Evolutionary conservation across 2,113 vertebrate species (phyloP).

Genomic region (Heloderma charlesbogerti): DNA sequence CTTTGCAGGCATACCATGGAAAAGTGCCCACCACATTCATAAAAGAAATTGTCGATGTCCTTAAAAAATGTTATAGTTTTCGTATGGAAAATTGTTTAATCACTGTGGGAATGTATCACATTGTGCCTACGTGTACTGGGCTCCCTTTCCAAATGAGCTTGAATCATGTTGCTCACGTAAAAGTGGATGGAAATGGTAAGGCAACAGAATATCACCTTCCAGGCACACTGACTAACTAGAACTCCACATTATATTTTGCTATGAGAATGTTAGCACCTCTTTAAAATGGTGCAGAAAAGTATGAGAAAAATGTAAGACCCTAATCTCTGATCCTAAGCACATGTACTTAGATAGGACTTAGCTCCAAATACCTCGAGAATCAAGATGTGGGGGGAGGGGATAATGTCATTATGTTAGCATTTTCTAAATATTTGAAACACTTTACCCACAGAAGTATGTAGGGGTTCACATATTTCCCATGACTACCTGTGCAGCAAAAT

Average conservation of each 20-base stretch:
- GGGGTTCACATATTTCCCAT: too few relatives aligned
- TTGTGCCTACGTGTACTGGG: slow-evolving; percentile 64
- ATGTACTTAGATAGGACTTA: background rate
- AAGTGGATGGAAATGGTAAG: slow-evolving; percentile 57
- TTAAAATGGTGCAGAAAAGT: background rate
- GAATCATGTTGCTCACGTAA: slow-evolving; percentile 57
- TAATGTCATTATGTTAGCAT: background rate
- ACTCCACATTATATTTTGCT: background rate
- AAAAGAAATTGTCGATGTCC: slow-evolving; percentile 56
- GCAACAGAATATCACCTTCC: background rate
- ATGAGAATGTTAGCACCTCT: background rate
- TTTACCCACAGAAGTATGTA: background rate
- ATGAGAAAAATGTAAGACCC: background rate
- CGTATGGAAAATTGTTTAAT: slow-evolving; percentile 71
- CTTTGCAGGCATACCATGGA: slow-evolving; percentile 69
- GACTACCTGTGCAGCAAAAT: too few relatives aligned
- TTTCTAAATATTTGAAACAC: background rate
- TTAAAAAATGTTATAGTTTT: slow-evolving; percentile 60
- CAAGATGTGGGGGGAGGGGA: background rate
- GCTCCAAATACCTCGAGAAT: background rate
- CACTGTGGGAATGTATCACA: slow-evolving; percentile 63
- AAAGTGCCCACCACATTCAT: slow-evolving; percentile 50
- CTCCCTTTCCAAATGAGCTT: slow-evolving; percentile 67
- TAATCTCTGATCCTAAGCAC: background rate
- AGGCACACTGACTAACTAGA: background rate